These are phyloP conservation scores for Agonopterix arenella DNA, from an alignment of 2,888 invertebrate genomes.

Conservation along the genomic window DNA sequence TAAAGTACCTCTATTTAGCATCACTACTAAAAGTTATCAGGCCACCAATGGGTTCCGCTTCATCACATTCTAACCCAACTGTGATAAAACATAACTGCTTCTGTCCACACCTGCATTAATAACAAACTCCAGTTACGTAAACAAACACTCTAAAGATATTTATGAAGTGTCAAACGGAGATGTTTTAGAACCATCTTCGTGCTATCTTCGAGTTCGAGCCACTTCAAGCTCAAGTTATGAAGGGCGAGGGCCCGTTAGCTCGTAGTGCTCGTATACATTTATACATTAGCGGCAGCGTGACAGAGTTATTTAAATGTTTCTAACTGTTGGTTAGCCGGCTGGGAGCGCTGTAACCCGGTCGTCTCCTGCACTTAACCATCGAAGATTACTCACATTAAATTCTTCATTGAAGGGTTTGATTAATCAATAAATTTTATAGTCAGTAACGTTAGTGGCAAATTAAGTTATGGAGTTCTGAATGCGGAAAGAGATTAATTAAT, in stretches of 20 bases:
- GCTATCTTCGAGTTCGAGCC: constrained; percentile 5
- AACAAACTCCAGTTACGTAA: constrained; percentile 37
- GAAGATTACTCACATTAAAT: constrained; percentile 10
- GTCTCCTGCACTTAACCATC: constrained; percentile 28
- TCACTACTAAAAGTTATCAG: too few species aligned
- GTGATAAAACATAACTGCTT: too few species aligned
- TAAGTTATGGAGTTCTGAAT: too few species aligned
- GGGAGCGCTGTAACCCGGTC: constrained; percentile 49
- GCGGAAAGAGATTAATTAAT: too few species aligned
- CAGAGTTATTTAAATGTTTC: constrained; percentile 63
- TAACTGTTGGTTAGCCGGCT: constrained; percentile 51
- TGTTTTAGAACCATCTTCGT: constrained; percentile 11
- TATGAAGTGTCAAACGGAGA: constrained; percentile 35
- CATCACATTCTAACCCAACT: too few species aligned
- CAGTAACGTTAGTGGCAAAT: too few species aligned
- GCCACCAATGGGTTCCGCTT: too few species aligned
- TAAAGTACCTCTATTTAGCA: too few species aligned
- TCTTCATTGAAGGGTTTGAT: constrained; percentile 2
- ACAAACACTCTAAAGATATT: constrained; percentile 26
- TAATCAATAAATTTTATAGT: constrained; percentile 1
- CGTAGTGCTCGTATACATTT: constrained; percentile 34
- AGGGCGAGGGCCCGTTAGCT: constrained; percentile 62
- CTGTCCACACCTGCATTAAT: too few species aligned
- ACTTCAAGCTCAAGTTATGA: constrained; percentile 32
- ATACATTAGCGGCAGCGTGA: constrained; percentile 52